Conservation (phyloP, 2,113 vertebrate species). For the Clupea harengus region DNA sequence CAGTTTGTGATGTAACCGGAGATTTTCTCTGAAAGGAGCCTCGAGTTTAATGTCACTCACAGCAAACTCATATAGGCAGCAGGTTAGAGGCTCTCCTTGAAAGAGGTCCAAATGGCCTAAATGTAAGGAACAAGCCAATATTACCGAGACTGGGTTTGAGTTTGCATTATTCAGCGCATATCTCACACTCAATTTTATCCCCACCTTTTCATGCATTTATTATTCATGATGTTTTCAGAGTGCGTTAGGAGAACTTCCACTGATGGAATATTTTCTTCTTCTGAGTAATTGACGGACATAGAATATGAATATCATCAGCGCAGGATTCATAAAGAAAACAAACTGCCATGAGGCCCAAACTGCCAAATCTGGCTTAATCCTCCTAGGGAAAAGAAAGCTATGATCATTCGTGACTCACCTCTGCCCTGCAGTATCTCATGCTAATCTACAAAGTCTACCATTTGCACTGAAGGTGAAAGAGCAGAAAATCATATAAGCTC, state of each 20-base stretch:
- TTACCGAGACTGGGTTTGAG: background rate
- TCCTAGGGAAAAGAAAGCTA: background rate
- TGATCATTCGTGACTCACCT: background rate
- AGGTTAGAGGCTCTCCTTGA: background rate
- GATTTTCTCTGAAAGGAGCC: background rate
- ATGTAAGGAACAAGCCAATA: background rate
- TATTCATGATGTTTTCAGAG: constrained; percentile 3
- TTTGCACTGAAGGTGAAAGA: background rate
- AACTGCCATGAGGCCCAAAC: background rate
- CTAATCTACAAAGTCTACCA: background rate
- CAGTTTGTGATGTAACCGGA: background rate
- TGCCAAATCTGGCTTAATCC: background rate
- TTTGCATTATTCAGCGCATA: constrained; percentile 12
- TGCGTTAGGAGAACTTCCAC: background rate
- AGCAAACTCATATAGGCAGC: background rate
- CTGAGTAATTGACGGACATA: background rate
- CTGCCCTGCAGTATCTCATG: background rate
- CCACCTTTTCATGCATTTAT: background rate
- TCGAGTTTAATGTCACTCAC: background rate
- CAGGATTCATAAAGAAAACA: background rate
- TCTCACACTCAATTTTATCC: background rate
- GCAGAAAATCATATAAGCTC: too few relatives aligned
- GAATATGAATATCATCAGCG: background rate
- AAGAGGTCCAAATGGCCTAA: background rate
- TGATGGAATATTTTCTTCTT: constrained; percentile 8